Conservation (phyloP, 2,113 vertebrate species). For the Burhinus oedicnemus region DNA sequence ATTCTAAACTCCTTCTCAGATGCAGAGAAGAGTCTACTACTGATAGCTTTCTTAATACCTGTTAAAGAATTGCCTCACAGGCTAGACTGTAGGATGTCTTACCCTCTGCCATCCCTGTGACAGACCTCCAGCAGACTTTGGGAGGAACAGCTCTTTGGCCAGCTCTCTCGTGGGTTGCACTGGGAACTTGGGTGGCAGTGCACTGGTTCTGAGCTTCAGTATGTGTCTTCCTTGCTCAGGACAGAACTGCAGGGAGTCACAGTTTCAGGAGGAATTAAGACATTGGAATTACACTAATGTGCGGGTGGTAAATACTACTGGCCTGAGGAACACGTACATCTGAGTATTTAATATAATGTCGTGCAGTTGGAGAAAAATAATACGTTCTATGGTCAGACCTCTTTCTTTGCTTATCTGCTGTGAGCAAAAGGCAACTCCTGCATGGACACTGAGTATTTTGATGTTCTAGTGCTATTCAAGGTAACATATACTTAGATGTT, state of each 20-base stretch:
- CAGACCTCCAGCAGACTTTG: not conserved
- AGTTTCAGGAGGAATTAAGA: not conserved
- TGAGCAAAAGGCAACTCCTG: not conserved
- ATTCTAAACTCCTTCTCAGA: not conserved
- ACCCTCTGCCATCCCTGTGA: too few species aligned
- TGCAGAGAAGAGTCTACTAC: too few species aligned
- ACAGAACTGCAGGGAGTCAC: not conserved
- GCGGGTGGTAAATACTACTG: not conserved
- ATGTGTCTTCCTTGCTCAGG: not conserved
- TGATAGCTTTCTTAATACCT: not conserved
- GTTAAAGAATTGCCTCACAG: not conserved
- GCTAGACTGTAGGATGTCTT: too few species aligned
- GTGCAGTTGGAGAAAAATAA: not conserved
- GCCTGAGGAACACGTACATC: not conserved
- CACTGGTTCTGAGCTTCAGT: not conserved
- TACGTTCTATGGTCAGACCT: not conserved
- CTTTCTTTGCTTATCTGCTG: not conserved
- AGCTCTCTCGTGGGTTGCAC: rapidly evolving
- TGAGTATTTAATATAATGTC: not conserved
- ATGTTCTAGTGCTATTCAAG: not conserved
- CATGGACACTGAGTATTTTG: not conserved
- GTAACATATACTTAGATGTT: not conserved
- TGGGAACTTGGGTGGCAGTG: not conserved
- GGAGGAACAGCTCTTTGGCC: not conserved
- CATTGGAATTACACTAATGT: not conserved